Percentiles rank a stretch among this genome's conserved stretches.
These are phyloP conservation scores for Istiophorus platypterus DNA, from an alignment of 2,113 vertebrate species.

Conservation along the genomic window DNA sequence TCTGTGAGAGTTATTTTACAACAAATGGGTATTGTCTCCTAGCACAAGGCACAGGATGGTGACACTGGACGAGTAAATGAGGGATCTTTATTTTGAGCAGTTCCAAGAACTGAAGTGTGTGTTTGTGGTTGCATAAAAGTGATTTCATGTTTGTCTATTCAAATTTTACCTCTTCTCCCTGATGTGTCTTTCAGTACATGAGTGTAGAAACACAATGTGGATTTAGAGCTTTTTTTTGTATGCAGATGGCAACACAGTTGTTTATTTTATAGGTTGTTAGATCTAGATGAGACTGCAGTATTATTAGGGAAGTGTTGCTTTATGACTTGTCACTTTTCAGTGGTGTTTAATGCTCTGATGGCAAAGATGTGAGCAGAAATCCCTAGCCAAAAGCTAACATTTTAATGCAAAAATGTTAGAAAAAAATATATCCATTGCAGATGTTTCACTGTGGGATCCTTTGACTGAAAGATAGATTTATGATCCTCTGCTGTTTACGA, in stretches of 20 bases:
- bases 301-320: background rate
- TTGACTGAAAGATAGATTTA: slow-evolving; percentile 49
- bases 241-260: background rate
- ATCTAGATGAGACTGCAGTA: slow-evolving; percentile 11
- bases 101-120: slow-evolving; percentile 9
- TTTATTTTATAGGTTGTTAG: slow-evolving; percentile 32
- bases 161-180: background rate
- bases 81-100: slow-evolving; percentile 31
- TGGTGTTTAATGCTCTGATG: slow-evolving; percentile 29
- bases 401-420: slow-evolving; percentile 41
- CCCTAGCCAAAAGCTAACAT: slow-evolving; percentile 42
- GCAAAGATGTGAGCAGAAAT: slow-evolving; percentile 50
- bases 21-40: slow-evolving; percentile 67
- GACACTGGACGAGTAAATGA: slow-evolving; percentile 55
- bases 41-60: slow-evolving; percentile 31
- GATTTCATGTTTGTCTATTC: background rate
- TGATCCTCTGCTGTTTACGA: slow-evolving; percentile 45
- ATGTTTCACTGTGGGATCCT: slow-evolving; percentile 57
- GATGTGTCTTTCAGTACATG: background rate
- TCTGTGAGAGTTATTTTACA: slow-evolving; percentile 73
- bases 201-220: background rate
- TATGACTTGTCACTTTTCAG: slow-evolving; percentile 31
- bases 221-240: slow-evolving; percentile 11
- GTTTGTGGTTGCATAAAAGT: background rate
- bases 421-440: slow-evolving; percentile 41